Evolutionary conservation across 2,888 invertebrate genomes (phyloP), one percentile per base, ranked within the genome.

Genomic region (Synanthedon vespiformis): DNA sequence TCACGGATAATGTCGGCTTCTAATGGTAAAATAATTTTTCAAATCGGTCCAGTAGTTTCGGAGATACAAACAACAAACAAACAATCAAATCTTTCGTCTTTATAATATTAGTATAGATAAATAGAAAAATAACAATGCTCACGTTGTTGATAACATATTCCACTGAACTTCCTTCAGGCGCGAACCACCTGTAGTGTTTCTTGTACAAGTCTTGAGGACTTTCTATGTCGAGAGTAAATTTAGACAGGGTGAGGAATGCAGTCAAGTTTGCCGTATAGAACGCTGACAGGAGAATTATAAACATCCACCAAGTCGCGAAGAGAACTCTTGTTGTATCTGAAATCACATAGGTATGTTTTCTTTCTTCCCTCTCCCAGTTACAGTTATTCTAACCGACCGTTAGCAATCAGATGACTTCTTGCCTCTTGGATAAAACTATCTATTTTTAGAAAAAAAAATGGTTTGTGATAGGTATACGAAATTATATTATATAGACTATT

Each of bases 301-400:
- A 96, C 56, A 96, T 90, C 96, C 96, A 96, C 96, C 96, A 96
- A 0, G 95, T 95, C 10, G 95, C 94, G 75, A 96, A 95, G 8
- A 95, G 85, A 41, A 96, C 84, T 52, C 96, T 89, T 0, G 95
- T 93, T 16, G 95, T 93, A 77, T 95, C 96, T 95, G 72, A 11
- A 89, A 81, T 60, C 55, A 61, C 3, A 27, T 27, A 16, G 16
- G 6, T 27, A 6, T 1, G 8, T 27, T 27, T 27, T 27, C 27
- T 22, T 27, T 27, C 27, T 27, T 27, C 2, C 18, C 4, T 22
- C 18, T 22, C 0, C 5, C 8, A 27, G 8, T 27, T 8, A 27
- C 27, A 6, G 27, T 27, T 27, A 2, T 27, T 27, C 27, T 6
- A 27, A 27, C 27, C 27, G 27, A 8, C 8, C 8, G 27, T 22